Evolutionary conservation across 2,888 invertebrate species (phyloP).

Genomic region (Andrena minutula): DNA sequence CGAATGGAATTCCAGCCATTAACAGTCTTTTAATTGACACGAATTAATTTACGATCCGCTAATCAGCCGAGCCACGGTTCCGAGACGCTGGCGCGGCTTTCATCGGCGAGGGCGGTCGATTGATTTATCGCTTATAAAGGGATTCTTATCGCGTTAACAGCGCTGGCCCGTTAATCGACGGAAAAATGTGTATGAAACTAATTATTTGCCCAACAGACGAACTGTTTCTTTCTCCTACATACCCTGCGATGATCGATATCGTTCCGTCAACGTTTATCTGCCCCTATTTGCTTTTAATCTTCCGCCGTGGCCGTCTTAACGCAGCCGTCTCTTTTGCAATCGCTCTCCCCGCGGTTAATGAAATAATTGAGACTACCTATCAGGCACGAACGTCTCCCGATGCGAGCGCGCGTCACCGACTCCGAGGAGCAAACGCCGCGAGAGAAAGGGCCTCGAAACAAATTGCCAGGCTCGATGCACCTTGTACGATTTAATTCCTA

Average conservation of each 20-base stretch:
- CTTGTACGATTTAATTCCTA: conserved; percentile 46
- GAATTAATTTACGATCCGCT: conserved; percentile 70
- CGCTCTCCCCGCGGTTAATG: no score
- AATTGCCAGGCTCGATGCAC: conserved; percentile 44
- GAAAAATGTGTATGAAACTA: conserved; percentile 37
- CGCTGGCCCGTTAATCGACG: conserved; percentile 23
- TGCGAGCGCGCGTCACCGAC: no score
- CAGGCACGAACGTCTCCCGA: no score
- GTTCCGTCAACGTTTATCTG: neutral
- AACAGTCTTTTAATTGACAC: conserved; percentile 65
- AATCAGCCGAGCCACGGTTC: conserved; percentile 57
- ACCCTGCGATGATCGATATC: conserved; percentile 7
- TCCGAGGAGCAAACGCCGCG: neutral
- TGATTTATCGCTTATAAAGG: conserved; percentile 68
- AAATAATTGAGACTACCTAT: no score
- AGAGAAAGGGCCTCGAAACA: conserved; percentile 38
- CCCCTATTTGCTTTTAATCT: neutral
- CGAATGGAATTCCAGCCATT: conserved; percentile 68
- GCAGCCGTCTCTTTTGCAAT: neutral
- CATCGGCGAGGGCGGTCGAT: conserved; percentile 54
- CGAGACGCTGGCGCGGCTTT: conserved; percentile 40
- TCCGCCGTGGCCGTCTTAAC: neutral
- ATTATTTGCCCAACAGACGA: conserved; percentile 31
- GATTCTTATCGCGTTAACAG: conserved; percentile 51
- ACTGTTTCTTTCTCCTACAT: conserved; percentile 15